Percentiles rank a stretch among this genome's conserved stretches.
These are phyloP conservation scores for Cynodonichthys magdalenae DNA, from an alignment of 2,797 vertebrate species.

Conservation along the genomic window DNA sequence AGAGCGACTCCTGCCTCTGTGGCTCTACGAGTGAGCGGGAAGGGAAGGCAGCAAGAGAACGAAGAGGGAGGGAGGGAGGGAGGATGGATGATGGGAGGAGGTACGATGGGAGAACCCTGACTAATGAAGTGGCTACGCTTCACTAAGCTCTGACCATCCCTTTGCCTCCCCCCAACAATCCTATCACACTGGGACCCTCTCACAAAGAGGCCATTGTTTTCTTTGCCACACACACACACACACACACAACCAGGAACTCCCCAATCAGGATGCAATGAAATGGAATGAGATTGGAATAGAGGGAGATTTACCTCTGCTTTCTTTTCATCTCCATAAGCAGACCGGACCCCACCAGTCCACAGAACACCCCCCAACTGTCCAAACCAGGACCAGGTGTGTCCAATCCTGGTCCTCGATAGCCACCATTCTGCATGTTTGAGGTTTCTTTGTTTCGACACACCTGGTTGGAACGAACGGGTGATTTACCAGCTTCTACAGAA, in stretches of 20 bases:
- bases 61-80: conserved; percentile 33
- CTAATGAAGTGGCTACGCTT: conserved; percentile 81
- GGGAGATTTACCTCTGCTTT: conserved; percentile 31
- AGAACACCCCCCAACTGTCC: conserved; percentile 2
- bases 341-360: conserved; percentile 5
- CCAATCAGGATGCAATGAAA: conserved; percentile 36
- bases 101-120: conserved; percentile 65
- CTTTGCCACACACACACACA: conserved; percentile 37
- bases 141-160: conserved; percentile 55
- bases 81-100: conserved; percentile 48
- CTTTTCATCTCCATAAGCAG: conserved; percentile 7
- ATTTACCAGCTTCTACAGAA: no score
- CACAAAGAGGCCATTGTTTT: conserved; percentile 82
- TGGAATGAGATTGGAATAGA: conserved; percentile 18
- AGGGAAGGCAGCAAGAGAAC: conserved; percentile 41
- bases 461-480: no score
- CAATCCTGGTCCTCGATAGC: no score
- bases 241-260: conserved; percentile 35
- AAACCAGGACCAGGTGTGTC: conserved; percentile 10
- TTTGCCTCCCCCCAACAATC: conserved; percentile 46
- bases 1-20: conserved; percentile 41
- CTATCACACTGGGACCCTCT: conserved; percentile 64
- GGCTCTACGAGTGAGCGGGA: conserved; percentile 47
- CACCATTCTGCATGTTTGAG: neutral
- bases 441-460: no score